A percentile compares a stretch with the other conserved stretches of the same genome.
These are phyloP conservation scores for Lasiurus cinereus DNA, from an alignment of 2,113 vertebrate genomes.

Conservation along the genomic window DNA sequence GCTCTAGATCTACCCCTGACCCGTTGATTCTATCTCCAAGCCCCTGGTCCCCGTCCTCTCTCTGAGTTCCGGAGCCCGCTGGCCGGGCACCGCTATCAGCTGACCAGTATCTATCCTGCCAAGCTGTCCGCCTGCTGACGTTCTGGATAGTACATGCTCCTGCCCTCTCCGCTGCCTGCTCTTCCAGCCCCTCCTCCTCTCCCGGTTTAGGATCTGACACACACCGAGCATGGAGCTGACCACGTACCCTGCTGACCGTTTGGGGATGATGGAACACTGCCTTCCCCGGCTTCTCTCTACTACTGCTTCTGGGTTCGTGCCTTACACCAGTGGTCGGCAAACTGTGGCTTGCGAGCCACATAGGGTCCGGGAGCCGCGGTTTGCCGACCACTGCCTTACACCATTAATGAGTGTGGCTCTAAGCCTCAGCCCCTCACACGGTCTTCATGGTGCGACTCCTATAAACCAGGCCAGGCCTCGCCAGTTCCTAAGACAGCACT, in stretches of 20 bases:
- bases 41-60: not conserved
- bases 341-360: too few species aligned
- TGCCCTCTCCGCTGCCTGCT: not conserved
- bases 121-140: not conserved
- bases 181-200: not conserved
- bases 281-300: not conserved
- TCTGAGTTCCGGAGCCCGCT: not conserved
- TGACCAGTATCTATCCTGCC: not conserved
- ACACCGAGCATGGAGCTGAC: not conserved
- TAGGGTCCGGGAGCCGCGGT: too few species aligned
- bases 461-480: not conserved
- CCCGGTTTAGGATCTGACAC: not conserved
- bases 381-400: not conserved
- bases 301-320: not conserved
- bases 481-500: not conserved
- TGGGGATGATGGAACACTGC: not conserved
- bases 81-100: not conserved
- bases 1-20: not conserved
- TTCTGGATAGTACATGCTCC: not conserved
- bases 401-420: not conserved
- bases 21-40: not conserved
- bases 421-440: not conserved
- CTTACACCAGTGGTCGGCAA: not conserved
- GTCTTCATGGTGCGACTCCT: not conserved
- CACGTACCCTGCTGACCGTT: not conserved